Percentiles rank a stretch among this genome's conserved stretches.
Conservation (phyloP, 1,140 invertebrate species). For the Drosophila ironensis region DNA sequence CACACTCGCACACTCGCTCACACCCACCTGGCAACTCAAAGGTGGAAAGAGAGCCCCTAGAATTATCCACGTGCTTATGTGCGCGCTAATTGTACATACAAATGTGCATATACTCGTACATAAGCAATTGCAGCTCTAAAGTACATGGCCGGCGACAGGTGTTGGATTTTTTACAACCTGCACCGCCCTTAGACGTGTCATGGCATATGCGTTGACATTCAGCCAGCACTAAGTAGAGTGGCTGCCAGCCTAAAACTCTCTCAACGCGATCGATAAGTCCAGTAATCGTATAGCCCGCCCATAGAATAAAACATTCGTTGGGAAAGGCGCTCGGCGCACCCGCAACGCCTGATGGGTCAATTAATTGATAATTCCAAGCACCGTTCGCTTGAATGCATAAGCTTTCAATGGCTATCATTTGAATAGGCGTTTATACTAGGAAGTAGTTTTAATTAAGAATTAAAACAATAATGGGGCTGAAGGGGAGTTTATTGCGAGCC, state of each 20-base stretch:
- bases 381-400: background rate
- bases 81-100: background rate
- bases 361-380: slow-evolving; percentile 20
- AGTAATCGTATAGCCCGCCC: background rate
- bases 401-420: background rate
- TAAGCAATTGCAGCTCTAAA: slow-evolving; percentile 2
- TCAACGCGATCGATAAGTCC: slow-evolving; percentile 4
- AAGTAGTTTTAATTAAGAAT: no score
- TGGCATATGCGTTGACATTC: slow-evolving; percentile 29
- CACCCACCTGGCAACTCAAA: slow-evolving; percentile 4
- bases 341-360: background rate
- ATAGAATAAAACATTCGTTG: slow-evolving; percentile 1
- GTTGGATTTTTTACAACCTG: slow-evolving; percentile 35
- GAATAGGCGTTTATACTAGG: background rate
- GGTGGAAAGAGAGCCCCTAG: slow-evolving; percentile 30
- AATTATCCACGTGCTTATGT: slow-evolving; percentile 44
- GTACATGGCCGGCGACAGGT: slow-evolving; percentile 39
- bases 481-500: no score
- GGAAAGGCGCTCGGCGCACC: slow-evolving; percentile 10
- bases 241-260: slow-evolving; percentile 1
- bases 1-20: background rate
- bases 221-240: background rate
- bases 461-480: no score
- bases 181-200: slow-evolving; percentile 38
- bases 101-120: background rate